Evolutionary conservation across 2,797 vertebrate genomes (phyloP).

Genomic region (Caiman crocodilus): DNA sequence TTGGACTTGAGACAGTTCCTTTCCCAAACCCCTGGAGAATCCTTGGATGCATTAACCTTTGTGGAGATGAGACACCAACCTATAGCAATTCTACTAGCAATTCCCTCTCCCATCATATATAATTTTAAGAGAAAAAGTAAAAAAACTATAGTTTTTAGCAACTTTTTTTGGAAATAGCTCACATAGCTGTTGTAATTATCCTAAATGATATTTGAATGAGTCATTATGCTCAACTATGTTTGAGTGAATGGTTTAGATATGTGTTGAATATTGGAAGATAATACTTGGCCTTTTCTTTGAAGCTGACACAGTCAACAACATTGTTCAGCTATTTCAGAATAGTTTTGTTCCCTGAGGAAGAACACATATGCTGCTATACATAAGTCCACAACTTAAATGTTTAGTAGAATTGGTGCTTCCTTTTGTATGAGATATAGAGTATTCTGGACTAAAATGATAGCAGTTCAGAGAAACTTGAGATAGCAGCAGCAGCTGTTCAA

Average conservation of each 20-base stretch:
- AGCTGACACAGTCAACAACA: conserved; percentile 60
- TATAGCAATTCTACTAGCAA: background rate
- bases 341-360: conserved; percentile 54
- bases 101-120: background rate
- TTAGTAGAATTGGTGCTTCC: conserved; percentile 50
- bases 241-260: conserved; percentile 35
- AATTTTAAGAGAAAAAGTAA: conserved; percentile 32
- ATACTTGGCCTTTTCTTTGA: conserved; percentile 46
- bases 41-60: conserved; percentile 6
- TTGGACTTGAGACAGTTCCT: background rate
- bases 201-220: conserved; percentile 42
- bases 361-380: conserved; percentile 71
- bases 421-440: conserved; percentile 26
- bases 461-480: background rate
- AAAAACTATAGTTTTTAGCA: conserved; percentile 21
- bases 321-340: conserved; percentile 42
- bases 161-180: background rate
- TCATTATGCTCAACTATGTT: conserved; percentile 38
- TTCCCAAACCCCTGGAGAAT: background rate
- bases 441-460: background rate
- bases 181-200: conserved; percentile 33
- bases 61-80: background rate
- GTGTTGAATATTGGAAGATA: conserved; percentile 13
- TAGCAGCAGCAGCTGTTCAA: conserved; percentile 9
- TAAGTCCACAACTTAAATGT: conserved; percentile 47